A percentile compares a stretch with the other conserved stretches of the same genome.
phyloP scores from a whole-genome alignment of 2,888 invertebrate genomes.

The Nipponacmea schrenckii region DNA sequence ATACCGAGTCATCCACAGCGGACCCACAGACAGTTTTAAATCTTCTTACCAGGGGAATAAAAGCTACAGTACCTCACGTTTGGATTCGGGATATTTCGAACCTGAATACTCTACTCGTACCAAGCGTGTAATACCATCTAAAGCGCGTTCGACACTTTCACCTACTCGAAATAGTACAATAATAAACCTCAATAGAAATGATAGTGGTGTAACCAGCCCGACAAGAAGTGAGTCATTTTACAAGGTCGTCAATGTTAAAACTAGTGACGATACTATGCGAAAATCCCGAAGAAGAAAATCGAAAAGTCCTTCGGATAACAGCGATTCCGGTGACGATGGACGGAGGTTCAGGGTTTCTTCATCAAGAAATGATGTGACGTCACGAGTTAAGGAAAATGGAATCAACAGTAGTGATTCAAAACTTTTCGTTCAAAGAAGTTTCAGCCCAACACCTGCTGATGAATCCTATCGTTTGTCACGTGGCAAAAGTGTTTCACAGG shows the following conservation, averaged over 20 bases:
- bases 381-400: not conserved
- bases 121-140: not conserved
- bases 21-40: not conserved
- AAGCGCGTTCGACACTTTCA: not conserved
- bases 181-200: slow-evolving; percentile 9
- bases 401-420: not conserved
- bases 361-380: not conserved
- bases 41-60: not conserved
- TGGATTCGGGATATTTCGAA: slow-evolving; percentile 26
- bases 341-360: slow-evolving; percentile 14
- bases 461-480: not conserved
- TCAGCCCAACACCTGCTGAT: not conserved
- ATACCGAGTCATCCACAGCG: not conserved
- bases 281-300: slow-evolving; percentile 3
- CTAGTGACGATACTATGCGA: slow-evolving; percentile 12
- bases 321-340: slow-evolving; percentile 9
- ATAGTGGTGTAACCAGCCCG: slow-evolving; percentile 2
- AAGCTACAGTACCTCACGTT: slow-evolving; percentile 1
- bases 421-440: slow-evolving; percentile 16
- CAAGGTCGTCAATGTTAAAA: slow-evolving; percentile 20
- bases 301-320: slow-evolving; percentile 11
- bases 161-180: slow-evolving; percentile 15
- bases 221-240: slow-evolving; percentile 12
- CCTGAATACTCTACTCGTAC: not conserved
- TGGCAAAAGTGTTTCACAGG: not conserved